Base-by-base conservation (phyloP, 2,113 vertebrate species). In the Muntiacus muntjak region DNA sequence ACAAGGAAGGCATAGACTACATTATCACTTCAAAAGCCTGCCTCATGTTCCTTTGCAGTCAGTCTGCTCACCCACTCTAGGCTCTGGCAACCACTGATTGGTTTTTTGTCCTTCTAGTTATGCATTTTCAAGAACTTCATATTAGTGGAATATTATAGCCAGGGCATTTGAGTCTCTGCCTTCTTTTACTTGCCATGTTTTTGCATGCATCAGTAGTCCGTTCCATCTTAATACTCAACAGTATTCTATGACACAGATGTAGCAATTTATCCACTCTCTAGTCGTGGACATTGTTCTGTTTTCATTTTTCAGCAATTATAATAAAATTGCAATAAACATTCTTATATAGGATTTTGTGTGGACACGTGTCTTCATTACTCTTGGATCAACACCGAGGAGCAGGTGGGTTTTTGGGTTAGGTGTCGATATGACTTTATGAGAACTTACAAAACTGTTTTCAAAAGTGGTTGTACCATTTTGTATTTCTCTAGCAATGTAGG, bases 41-140 rank as follows among this genome's bases (percentile, higher is more conserved):
- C 25, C 47, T 16, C 7, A 0, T 11, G 83, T 19, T n/a, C 85
- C n/a, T 67, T 54, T 78, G 62, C 16, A 45, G 55, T 47, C 47
- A 23, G 3, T 71, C 33, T 33, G 30, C 30, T 91, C 52, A 11
- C 13, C 5, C 4, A 30, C 19, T 36, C 25, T 7, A 57, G 57
- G 55, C 81, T 84, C 57, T 16, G 50, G 55, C 11, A 58, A 89
- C 55, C 36, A 71, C 5, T 2, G 13, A 57, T 21, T 9, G 45
- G 13, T 36, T 60, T 78, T 90, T 87, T 74, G 45, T 33, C 79
- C 28, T 54, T 83, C 36, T 15, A 16, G 30, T 55, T 94, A 40
- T 45, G 52, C 36, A 50, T 90, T 76, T 92, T 90, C 21, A 81
- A 90, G 47, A 55, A 85, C 55, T 50, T 90, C 76, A 60, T 5